Conservation (phyloP, 1,140 invertebrate genomes). For the Pentalonia nigronervosa region DNA sequence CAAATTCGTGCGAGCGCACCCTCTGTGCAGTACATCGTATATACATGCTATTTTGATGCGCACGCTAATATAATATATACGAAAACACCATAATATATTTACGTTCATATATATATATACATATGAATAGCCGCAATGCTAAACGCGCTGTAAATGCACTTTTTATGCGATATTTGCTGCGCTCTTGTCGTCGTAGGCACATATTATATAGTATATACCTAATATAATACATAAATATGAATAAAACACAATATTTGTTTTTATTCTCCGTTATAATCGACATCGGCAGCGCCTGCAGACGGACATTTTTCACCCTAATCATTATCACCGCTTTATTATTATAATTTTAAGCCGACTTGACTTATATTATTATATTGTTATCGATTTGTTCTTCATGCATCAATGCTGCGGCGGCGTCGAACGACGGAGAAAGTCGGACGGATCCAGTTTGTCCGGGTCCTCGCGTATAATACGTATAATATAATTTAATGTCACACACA, state of each 20-base stretch:
- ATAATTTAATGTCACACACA: background rate
- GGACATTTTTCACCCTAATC: background rate
- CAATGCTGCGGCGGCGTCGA: no score
- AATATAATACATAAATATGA: background rate
- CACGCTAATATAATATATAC: background rate
- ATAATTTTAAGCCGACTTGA: background rate
- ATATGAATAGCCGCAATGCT: background rate
- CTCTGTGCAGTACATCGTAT: background rate
- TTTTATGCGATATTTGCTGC: background rate
- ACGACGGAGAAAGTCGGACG: background rate
- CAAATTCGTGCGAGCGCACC: background rate
- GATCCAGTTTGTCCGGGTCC: conserved; percentile 7
- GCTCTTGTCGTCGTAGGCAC: background rate
- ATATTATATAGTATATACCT: no score
- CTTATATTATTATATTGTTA: background rate
- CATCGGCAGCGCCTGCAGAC: background rate
- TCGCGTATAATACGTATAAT: background rate
- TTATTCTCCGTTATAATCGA: conserved; percentile 6
- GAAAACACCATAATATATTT: background rate
- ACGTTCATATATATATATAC: background rate
- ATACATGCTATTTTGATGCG: background rate
- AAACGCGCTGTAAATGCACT: background rate
- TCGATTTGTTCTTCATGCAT: background rate
- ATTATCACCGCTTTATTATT: background rate
- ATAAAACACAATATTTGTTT: conserved; percentile 16